Evolutionary conservation across 2,113 vertebrate genomes (phyloP).

Genomic region (Myodes glareolus): DNA sequence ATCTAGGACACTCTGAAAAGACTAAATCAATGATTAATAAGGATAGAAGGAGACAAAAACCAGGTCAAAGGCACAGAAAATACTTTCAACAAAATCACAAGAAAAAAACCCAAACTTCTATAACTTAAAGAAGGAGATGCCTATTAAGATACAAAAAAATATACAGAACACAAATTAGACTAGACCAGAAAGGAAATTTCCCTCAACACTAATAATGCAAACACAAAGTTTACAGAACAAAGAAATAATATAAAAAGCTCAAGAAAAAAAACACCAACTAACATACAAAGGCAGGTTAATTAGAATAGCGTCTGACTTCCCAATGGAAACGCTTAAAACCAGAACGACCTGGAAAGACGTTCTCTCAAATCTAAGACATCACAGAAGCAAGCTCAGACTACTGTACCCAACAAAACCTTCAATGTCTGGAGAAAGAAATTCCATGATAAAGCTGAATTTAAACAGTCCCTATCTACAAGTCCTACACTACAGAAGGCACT

Average conservation of each 20-base stretch:
- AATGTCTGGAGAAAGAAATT: background rate
- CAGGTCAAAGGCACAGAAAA: background rate
- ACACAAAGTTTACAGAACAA: background rate
- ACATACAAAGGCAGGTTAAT: background rate
- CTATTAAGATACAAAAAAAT: background rate
- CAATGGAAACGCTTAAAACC: background rate
- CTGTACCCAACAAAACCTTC: background rate
- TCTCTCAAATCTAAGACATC: background rate
- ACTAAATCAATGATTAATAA: background rate
- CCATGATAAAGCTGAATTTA: no score
- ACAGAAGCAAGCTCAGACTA: background rate
- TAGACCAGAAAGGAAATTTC: background rate
- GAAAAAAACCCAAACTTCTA: background rate
- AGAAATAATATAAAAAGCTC: background rate
- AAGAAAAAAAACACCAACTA: background rate
- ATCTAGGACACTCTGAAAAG: background rate
- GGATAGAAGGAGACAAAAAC: background rate
- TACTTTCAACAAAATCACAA: background rate
- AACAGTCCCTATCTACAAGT: background rate
- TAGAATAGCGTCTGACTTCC: background rate
- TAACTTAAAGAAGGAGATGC: background rate
- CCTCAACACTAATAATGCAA: background rate
- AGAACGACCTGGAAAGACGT: background rate
- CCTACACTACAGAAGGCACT: background rate
- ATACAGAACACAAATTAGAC: background rate